Evolutionary conservation across 2,797 vertebrate genomes (phyloP).

Genomic region (Erpetoichthys calabaricus): DNA sequence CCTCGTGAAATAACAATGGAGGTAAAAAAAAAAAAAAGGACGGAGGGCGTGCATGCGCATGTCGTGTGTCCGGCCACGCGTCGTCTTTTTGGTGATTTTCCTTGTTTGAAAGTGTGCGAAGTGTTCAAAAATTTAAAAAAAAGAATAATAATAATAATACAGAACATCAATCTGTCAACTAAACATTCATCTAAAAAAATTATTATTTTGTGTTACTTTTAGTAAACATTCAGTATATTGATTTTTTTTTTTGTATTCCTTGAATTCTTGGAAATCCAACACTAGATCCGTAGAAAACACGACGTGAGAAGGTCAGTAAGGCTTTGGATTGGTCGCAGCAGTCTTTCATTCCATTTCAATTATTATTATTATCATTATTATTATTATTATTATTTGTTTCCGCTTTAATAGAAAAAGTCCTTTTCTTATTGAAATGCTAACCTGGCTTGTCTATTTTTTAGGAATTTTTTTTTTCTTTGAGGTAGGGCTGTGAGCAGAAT

Average conservation of each 20-base stretch:
- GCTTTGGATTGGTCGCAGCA: slow-evolving; percentile 52
- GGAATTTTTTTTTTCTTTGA: slow-evolving; percentile 31
- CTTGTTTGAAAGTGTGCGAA: too few species aligned
- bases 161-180: slow-evolving; percentile 3
- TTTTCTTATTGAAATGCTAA: slow-evolving; percentile 7
- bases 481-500: slow-evolving; percentile 23
- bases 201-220: slow-evolving; percentile 25
- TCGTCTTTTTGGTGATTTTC: too few species aligned
- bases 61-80: too few species aligned
- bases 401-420: too few species aligned
- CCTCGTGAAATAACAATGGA: too few species aligned
- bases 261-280: slow-evolving; percentile 44
- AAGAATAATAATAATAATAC: neutral
- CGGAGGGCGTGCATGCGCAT: too few species aligned
- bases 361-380: too few species aligned
- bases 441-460: slow-evolving; percentile 29
- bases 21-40: too few species aligned
- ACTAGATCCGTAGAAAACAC: slow-evolving; percentile 32
- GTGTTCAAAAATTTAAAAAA: too few species aligned
- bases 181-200: slow-evolving; percentile 18
- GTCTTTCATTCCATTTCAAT: too few species aligned
- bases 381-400: too few species aligned
- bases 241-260: slow-evolving; percentile 29
- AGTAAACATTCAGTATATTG: slow-evolving; percentile 40
- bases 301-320: slow-evolving; percentile 51